Evolutionary conservation across 2,797 vertebrate genomes (phyloP), one percentile per base, ranked within the genome.

Genomic region (Zalophus californianus): DNA sequence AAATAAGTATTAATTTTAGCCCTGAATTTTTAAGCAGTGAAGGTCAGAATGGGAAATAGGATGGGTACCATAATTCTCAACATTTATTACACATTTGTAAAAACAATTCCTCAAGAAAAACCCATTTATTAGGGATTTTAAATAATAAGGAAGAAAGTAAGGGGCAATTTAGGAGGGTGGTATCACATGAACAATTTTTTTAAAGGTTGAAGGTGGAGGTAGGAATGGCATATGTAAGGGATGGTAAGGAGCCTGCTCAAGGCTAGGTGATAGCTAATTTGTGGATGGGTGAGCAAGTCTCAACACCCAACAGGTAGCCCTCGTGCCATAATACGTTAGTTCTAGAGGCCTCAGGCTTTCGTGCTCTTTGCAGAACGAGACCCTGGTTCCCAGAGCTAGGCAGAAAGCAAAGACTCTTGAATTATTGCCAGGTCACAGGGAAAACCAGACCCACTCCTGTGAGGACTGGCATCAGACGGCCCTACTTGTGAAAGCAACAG

Each of bases 391-490:
- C 29, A 18, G 44, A 91, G 41, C 41, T 68, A 44, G 41, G 79
- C n/a, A 80, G 89, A 84, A 75, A 94, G 91, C 48, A 41, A 78
- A 92, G 62, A 44, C 38, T 73, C 90, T 23, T 72, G 56, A 75
- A 41, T 29, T 68, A 2, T 35, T 75, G 20, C 18, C 38, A 10
- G 50, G 14, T 80, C 62, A 20, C 56, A 25, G 38, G 58, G 60
- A 82, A 87, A 94, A 73, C 11, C 68, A 80, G 60, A 62, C 25
- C 56, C 62, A 14, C 44, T 83, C 70, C 86, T 5, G 2, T 32
- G 73, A 78, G 25, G 7, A 54, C 56, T 58, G 72, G 84, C 18
- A 60, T 10, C 9, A 20, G 52, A 38, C 38, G 73, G 20, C 16
- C 48, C 23, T 50, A 3, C 15, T 92, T 62, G 66, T 52, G 41